phyloP scores from a whole-genome alignment of 2,113 vertebrate species.

The Scomber scombrus region DNA sequence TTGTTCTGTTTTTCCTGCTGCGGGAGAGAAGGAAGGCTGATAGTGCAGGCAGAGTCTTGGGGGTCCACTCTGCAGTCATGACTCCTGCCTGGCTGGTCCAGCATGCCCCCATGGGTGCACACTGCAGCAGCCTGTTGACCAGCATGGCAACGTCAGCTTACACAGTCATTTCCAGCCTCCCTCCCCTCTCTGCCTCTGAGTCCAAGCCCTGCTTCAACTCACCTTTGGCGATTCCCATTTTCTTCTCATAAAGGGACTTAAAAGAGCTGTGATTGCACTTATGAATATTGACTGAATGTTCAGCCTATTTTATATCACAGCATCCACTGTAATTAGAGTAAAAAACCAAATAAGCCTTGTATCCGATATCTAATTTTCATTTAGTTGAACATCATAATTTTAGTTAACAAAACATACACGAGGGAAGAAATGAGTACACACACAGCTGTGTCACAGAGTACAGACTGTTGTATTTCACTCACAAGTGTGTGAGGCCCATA shows the following conservation, averaged over 20 bases:
- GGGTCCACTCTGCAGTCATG: conserved; percentile 66
- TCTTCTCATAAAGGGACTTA: not conserved
- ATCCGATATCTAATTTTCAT: not conserved
- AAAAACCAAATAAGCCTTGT: not conserved
- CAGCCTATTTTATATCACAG: not conserved
- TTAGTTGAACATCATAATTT: not conserved
- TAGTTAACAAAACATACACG: not conserved
- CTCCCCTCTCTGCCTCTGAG: not conserved
- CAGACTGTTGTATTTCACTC: not conserved
- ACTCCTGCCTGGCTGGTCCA: conserved; percentile 57
- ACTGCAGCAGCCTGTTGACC: conserved; percentile 57
- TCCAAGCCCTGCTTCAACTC: not conserved
- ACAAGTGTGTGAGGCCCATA: not conserved
- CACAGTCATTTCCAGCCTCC: conserved; percentile 50
- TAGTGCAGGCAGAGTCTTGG: conserved; percentile 65
- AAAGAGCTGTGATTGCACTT: not conserved
- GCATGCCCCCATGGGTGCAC: conserved; percentile 64
- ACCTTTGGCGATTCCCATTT: conserved; percentile 8
- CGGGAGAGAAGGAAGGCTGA: conserved; percentile 20
- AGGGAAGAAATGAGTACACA: not conserved
- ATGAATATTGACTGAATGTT: not conserved
- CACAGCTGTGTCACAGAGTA: not conserved
- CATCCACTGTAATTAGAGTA: not conserved
- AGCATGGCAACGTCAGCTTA: conserved; percentile 54
- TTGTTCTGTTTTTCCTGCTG: conserved; percentile 36